Evolutionary conservation across 2,888 invertebrate species (phyloP), one percentile per base, ranked within the genome.

Genomic region (Drosophila atroscutellata): DNA sequence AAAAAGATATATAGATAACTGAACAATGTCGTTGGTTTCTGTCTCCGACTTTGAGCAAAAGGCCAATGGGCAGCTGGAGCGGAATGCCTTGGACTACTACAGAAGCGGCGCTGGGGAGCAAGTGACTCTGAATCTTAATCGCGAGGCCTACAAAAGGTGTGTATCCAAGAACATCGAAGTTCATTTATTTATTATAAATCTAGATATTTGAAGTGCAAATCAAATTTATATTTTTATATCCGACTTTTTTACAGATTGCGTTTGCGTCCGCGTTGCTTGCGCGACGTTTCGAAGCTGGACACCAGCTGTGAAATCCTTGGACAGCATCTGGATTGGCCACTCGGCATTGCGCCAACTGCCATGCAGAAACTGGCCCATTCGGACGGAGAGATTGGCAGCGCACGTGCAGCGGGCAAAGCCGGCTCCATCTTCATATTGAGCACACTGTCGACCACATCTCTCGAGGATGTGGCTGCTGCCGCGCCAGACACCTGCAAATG

Each of bases 361-460:
- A 97, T 98, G 97, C 98, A 98, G 92, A 95, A 95, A 86, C 96
- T 98, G 97, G 98, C 98, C 0, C 97, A 98, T 93, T 95, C 96
- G 0, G 96, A 97, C 24, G 98, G 98, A 8, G 98, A 98, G 94
- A 93, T 95, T 72, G 98, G 96, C 56, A 97, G 95, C 92, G 97
- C 95, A 2, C 95, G 93, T 96, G 98, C 98, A 89, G 98, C 96
- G n/a, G 95, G 96, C 81, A 94, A 94, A 30, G 94, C 95, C 77
- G 96, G 96, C 0, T 96, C 96, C 0, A 94, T 98, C 74, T 98
- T 95, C 91, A 97, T 95, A 28, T 93, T 98, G 61, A 98, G 98
- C 80, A 98, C 98, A 0, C 94, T 98, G 72, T 94, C 98, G 0
- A 98, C 98, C 0, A 96, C 95, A 80, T 97, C 97, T 47, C 95